These are phyloP conservation scores for Kuschelorhynchus macadamiae DNA, from an alignment of 2,888 invertebrate genomes.

Conservation along the genomic window DNA sequence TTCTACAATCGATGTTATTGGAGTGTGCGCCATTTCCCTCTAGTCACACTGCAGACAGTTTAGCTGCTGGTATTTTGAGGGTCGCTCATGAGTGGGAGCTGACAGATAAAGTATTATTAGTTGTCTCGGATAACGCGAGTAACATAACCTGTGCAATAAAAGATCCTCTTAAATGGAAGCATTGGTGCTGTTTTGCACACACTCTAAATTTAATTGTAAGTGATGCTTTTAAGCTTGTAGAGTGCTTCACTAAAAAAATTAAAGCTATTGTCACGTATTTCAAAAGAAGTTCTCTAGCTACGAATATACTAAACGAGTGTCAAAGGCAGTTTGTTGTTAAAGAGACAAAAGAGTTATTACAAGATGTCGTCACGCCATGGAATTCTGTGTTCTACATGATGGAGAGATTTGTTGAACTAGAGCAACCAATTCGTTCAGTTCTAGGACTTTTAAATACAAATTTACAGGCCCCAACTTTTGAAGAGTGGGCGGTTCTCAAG, in stretches of 20 bases:
- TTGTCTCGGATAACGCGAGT: slow-evolving; percentile 13
- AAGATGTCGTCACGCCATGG: slow-evolving; percentile 52
- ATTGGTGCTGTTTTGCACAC: slow-evolving; percentile 38
- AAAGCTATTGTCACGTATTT: slow-evolving; percentile 28
- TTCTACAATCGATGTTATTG: neutral
- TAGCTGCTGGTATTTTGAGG: neutral
- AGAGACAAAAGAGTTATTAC: slow-evolving; percentile 42
- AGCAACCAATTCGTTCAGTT: slow-evolving; percentile 36
- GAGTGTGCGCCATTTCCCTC: slow-evolving; percentile 1
- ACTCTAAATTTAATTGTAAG: slow-evolving; percentile 41
- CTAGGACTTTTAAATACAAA: too few relatives aligned
- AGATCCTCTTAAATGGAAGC: neutral
- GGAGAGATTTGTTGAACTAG: slow-evolving; percentile 33
- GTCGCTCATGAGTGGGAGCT: slow-evolving; percentile 14
- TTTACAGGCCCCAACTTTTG: neutral
- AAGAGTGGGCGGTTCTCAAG: slow-evolving; percentile 34
- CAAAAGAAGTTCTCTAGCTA: slow-evolving; percentile 18
- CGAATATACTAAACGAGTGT: neutral
- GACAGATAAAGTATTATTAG: slow-evolving; percentile 25
- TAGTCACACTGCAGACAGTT: slow-evolving; percentile 10
- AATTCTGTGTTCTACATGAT: slow-evolving; percentile 53
- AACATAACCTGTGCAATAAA: slow-evolving; percentile 8
- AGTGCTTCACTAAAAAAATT: slow-evolving; percentile 21
- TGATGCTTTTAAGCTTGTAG: too few relatives aligned
- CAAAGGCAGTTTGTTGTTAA: slow-evolving; percentile 16